Percentiles rank a stretch among this genome's conserved stretches.
Conservation (phyloP, 2,797 vertebrate genomes). For the Zalophus californianus region DNA sequence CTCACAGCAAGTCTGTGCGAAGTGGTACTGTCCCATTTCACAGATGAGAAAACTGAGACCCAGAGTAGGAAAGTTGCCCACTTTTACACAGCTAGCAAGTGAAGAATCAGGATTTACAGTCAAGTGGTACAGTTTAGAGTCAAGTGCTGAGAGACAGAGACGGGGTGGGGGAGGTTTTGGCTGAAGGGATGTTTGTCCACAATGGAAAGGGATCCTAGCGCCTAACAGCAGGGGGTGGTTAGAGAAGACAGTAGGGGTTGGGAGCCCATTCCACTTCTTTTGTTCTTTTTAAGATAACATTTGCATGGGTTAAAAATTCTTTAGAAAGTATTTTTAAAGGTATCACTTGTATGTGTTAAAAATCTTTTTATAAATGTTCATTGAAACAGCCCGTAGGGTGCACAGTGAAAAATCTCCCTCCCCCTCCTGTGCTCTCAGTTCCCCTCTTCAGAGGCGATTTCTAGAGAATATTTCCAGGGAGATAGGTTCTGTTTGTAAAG, state of each 20-base stretch:
- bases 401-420: not conserved
- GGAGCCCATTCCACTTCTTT: not conserved
- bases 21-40: not conserved
- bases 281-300: not conserved
- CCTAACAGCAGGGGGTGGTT: not conserved
- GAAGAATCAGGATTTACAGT: not conserved
- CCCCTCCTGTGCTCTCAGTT: not conserved
- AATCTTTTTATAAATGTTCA: not conserved
- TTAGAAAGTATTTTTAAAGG: constrained; percentile 38
- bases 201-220: not conserved
- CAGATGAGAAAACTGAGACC: not conserved
- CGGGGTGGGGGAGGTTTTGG: not conserved
- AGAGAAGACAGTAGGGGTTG: not conserved
- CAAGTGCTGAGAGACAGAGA: not conserved
- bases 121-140: not conserved
- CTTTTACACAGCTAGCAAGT: not conserved
- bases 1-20: not conserved
- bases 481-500: not conserved
- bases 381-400: not conserved
- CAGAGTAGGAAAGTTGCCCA: not conserved
- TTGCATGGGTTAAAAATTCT: not conserved
- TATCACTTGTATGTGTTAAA: not conserved
- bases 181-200: not conserved
- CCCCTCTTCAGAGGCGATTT: not conserved
- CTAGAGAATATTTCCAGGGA: not conserved